phyloP scores from a whole-genome alignment of 2,888 invertebrate species.

The Pristionchus mayeri region DNA sequence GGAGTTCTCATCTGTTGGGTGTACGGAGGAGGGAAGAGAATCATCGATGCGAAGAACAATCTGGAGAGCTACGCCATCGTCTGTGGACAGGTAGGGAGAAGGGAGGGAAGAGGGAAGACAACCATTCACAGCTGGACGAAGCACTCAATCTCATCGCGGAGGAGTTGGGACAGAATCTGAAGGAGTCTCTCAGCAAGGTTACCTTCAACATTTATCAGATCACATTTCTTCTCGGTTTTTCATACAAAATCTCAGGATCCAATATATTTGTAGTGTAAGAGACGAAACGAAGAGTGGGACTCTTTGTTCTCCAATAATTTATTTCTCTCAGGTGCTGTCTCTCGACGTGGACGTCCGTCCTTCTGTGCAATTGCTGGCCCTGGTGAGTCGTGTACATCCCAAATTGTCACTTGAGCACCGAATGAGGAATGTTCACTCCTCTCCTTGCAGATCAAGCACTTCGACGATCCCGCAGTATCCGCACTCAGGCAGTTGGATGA shows the following conservation, averaged over 20 bases:
- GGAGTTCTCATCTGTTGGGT: conserved; percentile 91
- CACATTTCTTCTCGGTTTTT: too few species aligned
- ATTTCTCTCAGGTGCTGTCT: conserved; percentile 59
- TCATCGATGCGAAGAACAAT: conserved; percentile 92
- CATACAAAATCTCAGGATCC: too few species aligned
- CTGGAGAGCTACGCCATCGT: conserved; percentile 91
- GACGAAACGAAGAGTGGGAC: too few species aligned
- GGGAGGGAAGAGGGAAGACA: not conserved
- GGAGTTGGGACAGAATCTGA: conserved; percentile 83
- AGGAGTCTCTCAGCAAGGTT: conserved; percentile 66
- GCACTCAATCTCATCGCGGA: conserved; percentile 68
- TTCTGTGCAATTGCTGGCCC: conserved; percentile 89
- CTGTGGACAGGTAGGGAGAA: conserved; percentile 85
- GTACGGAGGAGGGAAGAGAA: conserved; percentile 84
- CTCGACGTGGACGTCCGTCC: conserved; percentile 87
- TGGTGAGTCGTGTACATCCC: conserved; percentile 82
- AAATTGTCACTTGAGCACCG: not conserved
- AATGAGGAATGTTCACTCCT: not conserved
- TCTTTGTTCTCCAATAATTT: too few species aligned
- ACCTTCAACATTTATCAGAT: too few species aligned
- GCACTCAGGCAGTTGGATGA: conserved; percentile 94
- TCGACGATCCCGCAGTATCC: conserved; percentile 90
- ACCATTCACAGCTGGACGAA: conserved; percentile 68
- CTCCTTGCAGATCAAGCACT: conserved; percentile 78
- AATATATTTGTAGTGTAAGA: too few species aligned